Evolutionary conservation across 2,113 vertebrate genomes (phyloP).

Genomic region (Carassius gibelio): DNA sequence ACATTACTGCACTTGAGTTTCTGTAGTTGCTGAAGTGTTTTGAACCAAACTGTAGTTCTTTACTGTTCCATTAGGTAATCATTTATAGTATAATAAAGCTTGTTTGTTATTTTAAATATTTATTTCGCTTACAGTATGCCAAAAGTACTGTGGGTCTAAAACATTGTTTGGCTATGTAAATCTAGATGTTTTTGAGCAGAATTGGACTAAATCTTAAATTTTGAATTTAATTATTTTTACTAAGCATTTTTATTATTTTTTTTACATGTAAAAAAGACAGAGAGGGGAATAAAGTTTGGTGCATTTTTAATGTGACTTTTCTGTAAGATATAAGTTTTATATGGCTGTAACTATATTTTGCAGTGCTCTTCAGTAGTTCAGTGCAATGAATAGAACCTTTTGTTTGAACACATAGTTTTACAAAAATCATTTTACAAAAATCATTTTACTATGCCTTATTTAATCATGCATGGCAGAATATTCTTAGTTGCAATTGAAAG

Average conservation of each 20-base stretch:
- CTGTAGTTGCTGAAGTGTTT: not conserved
- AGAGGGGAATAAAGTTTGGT: too few species aligned
- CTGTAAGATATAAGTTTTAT: too few species aligned
- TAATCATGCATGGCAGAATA: not conserved
- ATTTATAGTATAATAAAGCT: not conserved
- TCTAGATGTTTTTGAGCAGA: not conserved
- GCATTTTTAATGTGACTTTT: too few species aligned
- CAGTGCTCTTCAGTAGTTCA: not conserved
- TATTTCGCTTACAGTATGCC: not conserved
- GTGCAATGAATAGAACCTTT: not conserved
- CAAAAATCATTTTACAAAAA: too few species aligned
- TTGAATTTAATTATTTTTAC: not conserved
- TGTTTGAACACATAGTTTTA: too few species aligned
- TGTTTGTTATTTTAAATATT: not conserved
- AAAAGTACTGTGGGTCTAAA: not conserved
- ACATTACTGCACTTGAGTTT: not conserved
- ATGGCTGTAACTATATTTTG: not conserved
- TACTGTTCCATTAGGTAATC: not conserved
- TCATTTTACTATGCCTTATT: not conserved
- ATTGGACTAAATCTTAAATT: not conserved
- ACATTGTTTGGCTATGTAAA: not conserved
- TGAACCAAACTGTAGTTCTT: not conserved
- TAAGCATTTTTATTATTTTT: not conserved
- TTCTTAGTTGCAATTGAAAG: not conserved
- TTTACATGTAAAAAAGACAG: not conserved